Percentiles rank a stretch among this genome's conserved stretches.
These are phyloP conservation scores for Athrips mouffetella DNA, from an alignment of 2,888 invertebrate species.

Conservation along the genomic window DNA sequence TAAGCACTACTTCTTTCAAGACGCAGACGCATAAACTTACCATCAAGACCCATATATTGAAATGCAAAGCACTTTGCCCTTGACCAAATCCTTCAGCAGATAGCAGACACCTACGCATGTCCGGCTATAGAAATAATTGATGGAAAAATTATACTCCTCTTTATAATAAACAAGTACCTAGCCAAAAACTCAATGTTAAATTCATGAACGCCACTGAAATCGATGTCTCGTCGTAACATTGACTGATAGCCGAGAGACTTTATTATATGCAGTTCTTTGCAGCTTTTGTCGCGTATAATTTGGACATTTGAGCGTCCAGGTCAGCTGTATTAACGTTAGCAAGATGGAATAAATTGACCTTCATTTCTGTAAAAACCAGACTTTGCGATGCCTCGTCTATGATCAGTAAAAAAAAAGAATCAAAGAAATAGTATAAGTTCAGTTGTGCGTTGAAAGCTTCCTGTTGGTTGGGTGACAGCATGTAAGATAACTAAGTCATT, in stretches of 20 bases:
- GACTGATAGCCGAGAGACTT: constrained; percentile 43
- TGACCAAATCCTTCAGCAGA: constrained; percentile 4
- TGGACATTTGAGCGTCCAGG: constrained; percentile 55
- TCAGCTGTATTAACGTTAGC: constrained; percentile 44
- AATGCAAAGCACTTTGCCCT: neutral
- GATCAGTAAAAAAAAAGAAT: too few relatives aligned
- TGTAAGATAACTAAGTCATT: too few relatives aligned
- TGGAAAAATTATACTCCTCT: constrained; percentile 55
- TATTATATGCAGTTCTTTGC: constrained; percentile 66
- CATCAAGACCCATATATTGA: neutral
- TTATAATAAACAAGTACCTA: constrained; percentile 35
- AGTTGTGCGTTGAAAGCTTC: too few relatives aligned
- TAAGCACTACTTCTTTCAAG: too few relatives aligned
- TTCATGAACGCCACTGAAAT: constrained; percentile 53
- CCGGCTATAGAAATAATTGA: constrained; percentile 51
- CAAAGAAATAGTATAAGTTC: too few relatives aligned
- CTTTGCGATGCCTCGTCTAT: too few relatives aligned
- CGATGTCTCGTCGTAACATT: constrained; percentile 39
- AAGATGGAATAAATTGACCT: constrained; percentile 42
- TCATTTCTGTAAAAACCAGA: constrained; percentile 27
- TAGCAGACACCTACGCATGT: constrained; percentile 21
- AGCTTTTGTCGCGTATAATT: constrained; percentile 56
- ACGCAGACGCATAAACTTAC: too few relatives aligned
- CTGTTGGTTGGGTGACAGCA: too few relatives aligned
- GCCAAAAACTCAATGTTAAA: constrained; percentile 45